phyloP scores from a whole-genome alignment of 2,888 invertebrate species.

The Deroplatys truncata region DNA sequence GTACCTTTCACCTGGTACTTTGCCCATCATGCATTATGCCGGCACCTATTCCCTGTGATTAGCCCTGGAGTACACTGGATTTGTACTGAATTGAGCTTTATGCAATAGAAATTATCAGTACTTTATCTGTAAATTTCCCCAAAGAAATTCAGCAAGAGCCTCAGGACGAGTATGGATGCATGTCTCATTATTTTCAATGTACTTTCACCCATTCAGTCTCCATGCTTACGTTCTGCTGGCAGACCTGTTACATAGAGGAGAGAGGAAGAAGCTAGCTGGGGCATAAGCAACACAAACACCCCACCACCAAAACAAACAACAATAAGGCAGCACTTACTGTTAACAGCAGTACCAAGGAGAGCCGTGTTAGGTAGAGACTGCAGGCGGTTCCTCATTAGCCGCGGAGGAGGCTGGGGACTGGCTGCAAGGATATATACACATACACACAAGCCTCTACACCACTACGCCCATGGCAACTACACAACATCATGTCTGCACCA shows the following conservation, averaged over 20 bases:
- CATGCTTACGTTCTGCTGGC: too few species aligned
- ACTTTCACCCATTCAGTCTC: not conserved
- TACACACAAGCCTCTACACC: constrained; percentile 2
- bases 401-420: constrained; percentile 13
- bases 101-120: too few species aligned
- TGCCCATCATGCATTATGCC: too few species aligned
- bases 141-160: too few species aligned
- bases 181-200: not conserved
- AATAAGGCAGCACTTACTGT: constrained; percentile 10
- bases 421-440: constrained; percentile 14
- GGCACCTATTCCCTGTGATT: too few species aligned
- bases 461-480: not conserved
- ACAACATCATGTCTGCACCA: not conserved
- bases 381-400: constrained; percentile 12
- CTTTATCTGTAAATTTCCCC: too few species aligned
- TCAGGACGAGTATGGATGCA: too few species aligned
- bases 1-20: too few species aligned
- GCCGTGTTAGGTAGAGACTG: constrained; percentile 19
- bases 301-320: not conserved
- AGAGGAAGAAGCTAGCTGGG: not conserved
- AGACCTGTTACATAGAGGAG: too few species aligned
- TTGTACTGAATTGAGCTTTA: too few species aligned
- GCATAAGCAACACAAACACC: constrained; percentile 1
- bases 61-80: too few species aligned
- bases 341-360: not conserved